A percentile compares a stretch with the other conserved stretches of the same genome.
These are phyloP conservation scores for Chrysina gloriosa DNA, from an alignment of 2,888 invertebrate genomes.

Conservation along the genomic window DNA sequence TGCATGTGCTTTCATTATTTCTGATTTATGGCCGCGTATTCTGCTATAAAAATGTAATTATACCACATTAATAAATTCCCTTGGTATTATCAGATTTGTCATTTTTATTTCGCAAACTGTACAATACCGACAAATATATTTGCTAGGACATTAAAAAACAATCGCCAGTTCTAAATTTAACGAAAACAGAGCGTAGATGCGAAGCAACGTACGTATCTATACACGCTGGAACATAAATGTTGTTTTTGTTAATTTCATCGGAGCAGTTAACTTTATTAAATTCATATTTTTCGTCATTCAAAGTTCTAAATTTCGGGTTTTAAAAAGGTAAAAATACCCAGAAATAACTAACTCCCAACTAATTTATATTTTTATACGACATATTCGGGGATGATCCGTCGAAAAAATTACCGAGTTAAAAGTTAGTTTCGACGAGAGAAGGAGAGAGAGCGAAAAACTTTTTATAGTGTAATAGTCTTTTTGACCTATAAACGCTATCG, in stretches of 20 bases:
- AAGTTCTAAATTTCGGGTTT: too few relatives aligned
- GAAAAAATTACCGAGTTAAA: neutral
- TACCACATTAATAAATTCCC: constrained; percentile 30
- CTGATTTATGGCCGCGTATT: constrained; percentile 17
- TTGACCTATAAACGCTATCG: constrained; percentile 43
- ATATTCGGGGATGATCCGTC: neutral
- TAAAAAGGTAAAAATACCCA: neutral
- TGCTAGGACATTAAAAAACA: constrained; percentile 18
- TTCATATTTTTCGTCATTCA: too few relatives aligned
- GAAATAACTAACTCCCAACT: neutral
- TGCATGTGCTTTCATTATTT: constrained; percentile 17
- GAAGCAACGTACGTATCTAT: neutral
- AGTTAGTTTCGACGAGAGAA: neutral
- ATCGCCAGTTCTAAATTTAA: neutral
- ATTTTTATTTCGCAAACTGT: constrained; percentile 26
- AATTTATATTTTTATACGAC: neutral
- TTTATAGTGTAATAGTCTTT: constrained; percentile 19
- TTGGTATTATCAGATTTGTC: constrained; percentile 30
- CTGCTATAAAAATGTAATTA: constrained; percentile 36
- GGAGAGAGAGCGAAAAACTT: neutral
- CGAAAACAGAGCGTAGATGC: neutral
- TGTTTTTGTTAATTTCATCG: neutral
- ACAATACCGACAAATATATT: neutral
- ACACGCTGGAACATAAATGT: too few relatives aligned
- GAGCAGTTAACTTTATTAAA: neutral